Conservation (phyloP, 2,888 invertebrate species). For the Vannuccia rotundouncinata region DNA sequence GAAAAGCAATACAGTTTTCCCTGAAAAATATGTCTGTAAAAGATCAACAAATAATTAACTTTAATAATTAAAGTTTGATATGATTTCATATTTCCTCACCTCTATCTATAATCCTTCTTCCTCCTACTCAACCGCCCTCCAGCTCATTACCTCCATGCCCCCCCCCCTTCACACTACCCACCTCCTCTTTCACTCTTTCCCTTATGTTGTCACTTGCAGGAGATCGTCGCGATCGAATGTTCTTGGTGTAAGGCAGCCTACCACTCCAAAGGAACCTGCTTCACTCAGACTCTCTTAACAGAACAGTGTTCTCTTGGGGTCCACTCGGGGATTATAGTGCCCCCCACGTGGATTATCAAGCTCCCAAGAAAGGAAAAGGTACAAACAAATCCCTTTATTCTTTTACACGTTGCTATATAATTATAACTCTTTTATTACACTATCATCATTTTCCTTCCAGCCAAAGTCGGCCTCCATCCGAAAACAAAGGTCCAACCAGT, state of each 20-base stretch:
- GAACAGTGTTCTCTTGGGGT: slow-evolving; percentile 73
- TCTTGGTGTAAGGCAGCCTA: slow-evolving; percentile 91
- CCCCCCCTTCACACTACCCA: background rate
- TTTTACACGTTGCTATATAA: background rate
- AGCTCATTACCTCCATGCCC: no score
- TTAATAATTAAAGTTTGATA: no score
- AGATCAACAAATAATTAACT: no score
- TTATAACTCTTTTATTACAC: background rate
- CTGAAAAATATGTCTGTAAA: no score
- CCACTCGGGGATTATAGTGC: slow-evolving; percentile 77
- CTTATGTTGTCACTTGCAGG: slow-evolving; percentile 65
- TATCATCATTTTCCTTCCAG: no score
- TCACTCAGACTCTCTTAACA: slow-evolving; percentile 74
- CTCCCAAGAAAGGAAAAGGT: slow-evolving; percentile 64
- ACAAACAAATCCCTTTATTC: background rate
- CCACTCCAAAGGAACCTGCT: slow-evolving; percentile 86
- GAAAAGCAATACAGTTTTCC: no score
- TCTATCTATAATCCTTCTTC: no score
- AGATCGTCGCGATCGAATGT: slow-evolving; percentile 83
- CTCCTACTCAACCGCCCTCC: no score
- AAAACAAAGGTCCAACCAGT: background rate
- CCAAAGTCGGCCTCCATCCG: background rate
- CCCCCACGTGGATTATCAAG: slow-evolving; percentile 90
- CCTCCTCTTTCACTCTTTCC: background rate
- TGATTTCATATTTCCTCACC: no score